Conservation (phyloP, 2,797 vertebrate genomes). For the Triplophysa bombifrons region DNA sequence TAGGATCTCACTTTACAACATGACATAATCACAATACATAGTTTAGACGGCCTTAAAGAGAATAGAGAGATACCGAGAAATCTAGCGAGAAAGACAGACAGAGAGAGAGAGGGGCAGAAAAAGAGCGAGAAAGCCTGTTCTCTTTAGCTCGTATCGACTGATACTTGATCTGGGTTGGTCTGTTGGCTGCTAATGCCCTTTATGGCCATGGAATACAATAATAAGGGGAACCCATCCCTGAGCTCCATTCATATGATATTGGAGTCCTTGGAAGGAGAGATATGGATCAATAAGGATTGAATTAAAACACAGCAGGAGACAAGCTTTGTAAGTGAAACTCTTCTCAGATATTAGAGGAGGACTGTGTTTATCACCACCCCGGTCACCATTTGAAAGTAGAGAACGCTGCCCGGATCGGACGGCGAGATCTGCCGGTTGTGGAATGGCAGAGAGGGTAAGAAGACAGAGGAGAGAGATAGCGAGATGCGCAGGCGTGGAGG, state of each 20-base stretch:
- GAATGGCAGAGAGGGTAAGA: not conserved
- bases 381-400: conserved; percentile 32
- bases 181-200: conserved; percentile 78
- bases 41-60: conserved; percentile 32
- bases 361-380: conserved; percentile 45
- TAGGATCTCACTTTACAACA: conserved; percentile 48
- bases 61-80: conserved; percentile 28
- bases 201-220: conserved; percentile 78
- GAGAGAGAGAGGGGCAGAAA: conserved; percentile 38
- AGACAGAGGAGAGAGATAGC: not conserved
- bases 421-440: conserved; percentile 9
- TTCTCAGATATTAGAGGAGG: conserved; percentile 60
- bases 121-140: conserved; percentile 56
- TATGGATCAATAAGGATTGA: conserved; percentile 77
- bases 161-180: conserved; percentile 77
- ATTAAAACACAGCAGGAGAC: conserved; percentile 77
- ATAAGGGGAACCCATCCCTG: conserved; percentile 69
- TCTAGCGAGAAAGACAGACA: conserved; percentile 36
- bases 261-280: conserved; percentile 78
- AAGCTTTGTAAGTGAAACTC: conserved; percentile 64
- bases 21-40: conserved; percentile 52
- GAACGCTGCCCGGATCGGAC: conserved; percentile 28
- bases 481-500: not conserved
- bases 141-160: conserved; percentile 74
- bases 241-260: conserved; percentile 78